phyloP scores from a whole-genome alignment of 2,888 invertebrate genomes.

The Pterobdella sp. region DNA sequence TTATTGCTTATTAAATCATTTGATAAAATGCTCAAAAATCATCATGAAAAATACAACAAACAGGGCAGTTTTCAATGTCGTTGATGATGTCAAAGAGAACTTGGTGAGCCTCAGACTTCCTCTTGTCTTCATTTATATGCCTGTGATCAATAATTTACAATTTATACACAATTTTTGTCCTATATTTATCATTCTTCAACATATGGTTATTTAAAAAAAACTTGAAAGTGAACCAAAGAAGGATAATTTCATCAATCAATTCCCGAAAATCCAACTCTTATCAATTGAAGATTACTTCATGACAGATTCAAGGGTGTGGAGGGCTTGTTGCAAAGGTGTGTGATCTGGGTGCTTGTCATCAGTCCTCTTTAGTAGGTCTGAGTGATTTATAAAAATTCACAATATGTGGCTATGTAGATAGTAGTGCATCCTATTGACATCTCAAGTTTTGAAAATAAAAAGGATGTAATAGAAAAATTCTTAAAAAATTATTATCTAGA shows the following conservation, averaged over 20 bases:
- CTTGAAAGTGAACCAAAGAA: too few relatives aligned
- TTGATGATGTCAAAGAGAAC: constrained; percentile 95
- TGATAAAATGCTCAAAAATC: neutral
- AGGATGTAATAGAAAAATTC: too few relatives aligned
- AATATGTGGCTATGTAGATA: too few relatives aligned
- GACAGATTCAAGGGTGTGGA: constrained; percentile 80
- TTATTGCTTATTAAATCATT: neutral
- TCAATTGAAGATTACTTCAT: constrained; percentile 59
- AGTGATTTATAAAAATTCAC: too few relatives aligned
- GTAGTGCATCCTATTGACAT: too few relatives aligned
- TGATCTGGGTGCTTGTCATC: constrained; percentile 79
- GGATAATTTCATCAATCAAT: too few relatives aligned
- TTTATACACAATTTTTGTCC: too few relatives aligned
- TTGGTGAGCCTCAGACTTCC: constrained; percentile 88
- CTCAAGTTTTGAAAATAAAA: too few relatives aligned
- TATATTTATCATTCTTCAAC: too few relatives aligned
- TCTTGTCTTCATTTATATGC: constrained; percentile 93
- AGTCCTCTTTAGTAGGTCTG: constrained; percentile 87
- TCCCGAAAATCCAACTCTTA: neutral
- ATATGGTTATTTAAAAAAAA: too few relatives aligned
- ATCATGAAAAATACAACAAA: constrained; percentile 48
- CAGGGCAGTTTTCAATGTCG: constrained; percentile 94
- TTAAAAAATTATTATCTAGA: neutral
- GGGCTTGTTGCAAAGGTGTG: constrained; percentile 71
- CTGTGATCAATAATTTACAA: too few relatives aligned